Conservation (phyloP, 2,113 vertebrate genomes). For the Vidua chalybeata region DNA sequence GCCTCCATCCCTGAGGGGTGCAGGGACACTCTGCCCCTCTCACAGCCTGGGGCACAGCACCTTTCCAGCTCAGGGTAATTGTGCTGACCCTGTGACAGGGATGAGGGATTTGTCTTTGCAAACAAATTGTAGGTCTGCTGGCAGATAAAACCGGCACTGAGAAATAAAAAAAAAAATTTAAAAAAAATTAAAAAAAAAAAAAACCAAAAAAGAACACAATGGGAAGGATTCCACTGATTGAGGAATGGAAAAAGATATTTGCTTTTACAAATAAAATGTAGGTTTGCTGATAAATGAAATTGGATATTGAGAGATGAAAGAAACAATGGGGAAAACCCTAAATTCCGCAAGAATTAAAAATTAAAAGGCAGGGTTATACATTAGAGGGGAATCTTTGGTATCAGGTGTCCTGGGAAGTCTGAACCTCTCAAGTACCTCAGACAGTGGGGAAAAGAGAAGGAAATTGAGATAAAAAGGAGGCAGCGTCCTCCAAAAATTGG, state of each 20-base stretch:
- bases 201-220: background rate
- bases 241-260: background rate
- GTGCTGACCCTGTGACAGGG: background rate
- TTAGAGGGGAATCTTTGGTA: background rate
- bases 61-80: accelerated
- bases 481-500: background rate
- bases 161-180: background rate
- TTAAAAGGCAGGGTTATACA: background rate
- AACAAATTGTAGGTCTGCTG: background rate
- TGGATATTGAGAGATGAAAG: background rate
- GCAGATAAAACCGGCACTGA: background rate
- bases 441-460: background rate
- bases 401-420: background rate
- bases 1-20: background rate
- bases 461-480: background rate
- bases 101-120: background rate
- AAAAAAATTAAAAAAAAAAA: background rate
- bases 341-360: too few species aligned
- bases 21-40: background rate
- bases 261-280: background rate
- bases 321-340: background rate
- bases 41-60: background rate
- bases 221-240: background rate
- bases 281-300: background rate
- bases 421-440: background rate